These are phyloP conservation scores for Tupiocoris notatus DNA, from an alignment of 2,888 invertebrate species.

Conservation along the genomic window DNA sequence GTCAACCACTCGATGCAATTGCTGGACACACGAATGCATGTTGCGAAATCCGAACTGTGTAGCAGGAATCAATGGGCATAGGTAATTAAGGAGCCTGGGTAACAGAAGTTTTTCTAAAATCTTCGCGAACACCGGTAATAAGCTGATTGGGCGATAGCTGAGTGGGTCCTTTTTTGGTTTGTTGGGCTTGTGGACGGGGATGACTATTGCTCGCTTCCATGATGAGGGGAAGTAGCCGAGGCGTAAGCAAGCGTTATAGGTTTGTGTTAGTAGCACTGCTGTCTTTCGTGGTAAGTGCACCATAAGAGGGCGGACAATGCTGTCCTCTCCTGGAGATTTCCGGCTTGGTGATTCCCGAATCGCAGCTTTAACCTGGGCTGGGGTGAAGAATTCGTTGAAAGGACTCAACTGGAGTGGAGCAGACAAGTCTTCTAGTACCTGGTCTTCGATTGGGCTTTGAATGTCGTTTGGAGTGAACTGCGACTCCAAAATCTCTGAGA, in stretches of 20 bases:
- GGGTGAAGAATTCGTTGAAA: background rate
- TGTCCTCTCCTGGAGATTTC: conserved; percentile 8
- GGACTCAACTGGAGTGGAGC: conserved; percentile 10
- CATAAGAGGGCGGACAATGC: conserved; percentile 7
- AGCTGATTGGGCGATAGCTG: conserved; percentile 14
- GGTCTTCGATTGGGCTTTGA: background rate
- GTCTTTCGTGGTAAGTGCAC: background rate
- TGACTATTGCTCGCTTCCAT: conserved; percentile 18
- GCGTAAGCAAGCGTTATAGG: conserved; percentile 10
- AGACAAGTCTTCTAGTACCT: background rate
- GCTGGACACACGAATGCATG: conserved; percentile 7
- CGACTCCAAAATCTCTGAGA: background rate
- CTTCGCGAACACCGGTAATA: conserved; percentile 3
- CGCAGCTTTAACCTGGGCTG: conserved; percentile 4
- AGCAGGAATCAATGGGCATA: background rate
- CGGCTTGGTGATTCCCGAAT: background rate
- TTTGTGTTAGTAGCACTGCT: conserved; percentile 12
- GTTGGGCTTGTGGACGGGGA: conserved; percentile 8
- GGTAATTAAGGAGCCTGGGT: background rate
- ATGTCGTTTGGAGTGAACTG: conserved; percentile 11
- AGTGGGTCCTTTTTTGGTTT: background rate
- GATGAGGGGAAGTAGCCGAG: conserved; percentile 8
- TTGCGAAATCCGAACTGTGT: conserved; percentile 14
- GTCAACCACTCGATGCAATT: no score
- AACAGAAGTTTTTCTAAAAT: conserved; percentile 14